Conservation (phyloP, 2,113 vertebrate genomes). For the Tupaia tana region DNA sequence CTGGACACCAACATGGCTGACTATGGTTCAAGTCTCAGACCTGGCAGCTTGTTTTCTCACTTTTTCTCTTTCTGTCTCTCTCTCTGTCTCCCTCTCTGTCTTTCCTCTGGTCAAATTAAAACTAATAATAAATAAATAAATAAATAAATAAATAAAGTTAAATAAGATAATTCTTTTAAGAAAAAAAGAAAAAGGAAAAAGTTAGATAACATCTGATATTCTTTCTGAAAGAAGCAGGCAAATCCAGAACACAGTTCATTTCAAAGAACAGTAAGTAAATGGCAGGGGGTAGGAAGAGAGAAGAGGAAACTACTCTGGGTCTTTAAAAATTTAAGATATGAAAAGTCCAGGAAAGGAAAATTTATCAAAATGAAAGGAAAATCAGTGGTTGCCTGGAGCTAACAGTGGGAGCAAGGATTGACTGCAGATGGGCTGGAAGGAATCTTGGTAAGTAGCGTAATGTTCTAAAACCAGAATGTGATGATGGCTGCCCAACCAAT, state of each 20-base stretch:
- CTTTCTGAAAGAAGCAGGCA: neutral
- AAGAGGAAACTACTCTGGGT: neutral
- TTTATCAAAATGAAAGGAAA: neutral
- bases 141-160: too few species aligned
- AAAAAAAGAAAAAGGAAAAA: neutral
- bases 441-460: neutral
- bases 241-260: neutral
- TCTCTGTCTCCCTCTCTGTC: too few species aligned
- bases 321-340: neutral
- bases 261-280: neutral
- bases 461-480: neutral
- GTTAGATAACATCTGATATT: neutral
- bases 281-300: neutral
- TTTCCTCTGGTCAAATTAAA: too few species aligned
- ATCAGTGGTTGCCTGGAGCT: neutral
- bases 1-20: too few species aligned
- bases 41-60: too few species aligned
- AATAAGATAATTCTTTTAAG: too few species aligned
- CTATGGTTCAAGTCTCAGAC: too few species aligned
- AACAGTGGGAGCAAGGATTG: neutral
- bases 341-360: constrained; percentile 16
- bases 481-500: neutral
- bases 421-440: neutral
- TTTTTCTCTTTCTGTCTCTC: too few species aligned
- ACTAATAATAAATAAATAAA: too few species aligned